Conservation (phyloP, 1,140 invertebrate genomes). For the Mactra quadrangularis region DNA sequence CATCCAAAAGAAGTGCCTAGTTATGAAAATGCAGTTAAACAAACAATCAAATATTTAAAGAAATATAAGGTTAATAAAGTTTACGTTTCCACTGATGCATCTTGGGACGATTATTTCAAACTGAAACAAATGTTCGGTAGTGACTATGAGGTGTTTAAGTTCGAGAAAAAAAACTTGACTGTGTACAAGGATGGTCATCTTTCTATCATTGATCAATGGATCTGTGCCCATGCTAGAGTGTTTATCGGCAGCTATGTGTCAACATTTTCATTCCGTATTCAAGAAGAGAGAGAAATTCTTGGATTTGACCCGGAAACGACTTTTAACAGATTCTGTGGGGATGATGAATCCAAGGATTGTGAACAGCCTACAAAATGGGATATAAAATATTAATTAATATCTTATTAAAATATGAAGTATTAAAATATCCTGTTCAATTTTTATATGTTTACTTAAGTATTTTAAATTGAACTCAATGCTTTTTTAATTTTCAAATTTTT, state of each 20-base stretch:
- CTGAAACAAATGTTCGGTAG: slow-evolving; percentile 70
- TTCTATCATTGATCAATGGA: slow-evolving; percentile 98
- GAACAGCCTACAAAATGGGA: slow-evolving; percentile 73
- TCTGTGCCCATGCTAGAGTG: slow-evolving; percentile 92
- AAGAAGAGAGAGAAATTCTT: slow-evolving; percentile 98
- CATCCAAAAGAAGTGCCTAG: slow-evolving; percentile 89
- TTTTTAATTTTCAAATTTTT: too few relatives aligned
- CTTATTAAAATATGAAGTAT: too few relatives aligned
- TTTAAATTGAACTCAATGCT: too few relatives aligned
- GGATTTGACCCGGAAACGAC: slow-evolving; percentile 92
- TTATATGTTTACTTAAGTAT: too few relatives aligned
- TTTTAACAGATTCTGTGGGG: slow-evolving; percentile 93
- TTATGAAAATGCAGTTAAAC: slow-evolving; percentile 88
- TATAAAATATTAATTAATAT: slow-evolving; percentile 59
- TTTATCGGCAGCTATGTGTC: slow-evolving; percentile 97
- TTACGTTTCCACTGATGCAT: slow-evolving; percentile 94
- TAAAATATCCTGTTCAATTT: too few relatives aligned
- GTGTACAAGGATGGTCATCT: slow-evolving; percentile 92
- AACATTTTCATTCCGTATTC: slow-evolving; percentile 97
- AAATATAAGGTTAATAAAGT: slow-evolving; percentile 87
- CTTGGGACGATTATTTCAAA: slow-evolving; percentile 73
- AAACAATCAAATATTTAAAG: slow-evolving; percentile 87
- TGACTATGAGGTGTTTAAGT: slow-evolving; percentile 80
- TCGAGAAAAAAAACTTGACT: slow-evolving; percentile 82
- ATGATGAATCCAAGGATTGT: slow-evolving; percentile 79